These are phyloP conservation scores for Cyprinodon tularosa DNA, from an alignment of 2,113 vertebrate genomes.

Conservation along the genomic window DNA sequence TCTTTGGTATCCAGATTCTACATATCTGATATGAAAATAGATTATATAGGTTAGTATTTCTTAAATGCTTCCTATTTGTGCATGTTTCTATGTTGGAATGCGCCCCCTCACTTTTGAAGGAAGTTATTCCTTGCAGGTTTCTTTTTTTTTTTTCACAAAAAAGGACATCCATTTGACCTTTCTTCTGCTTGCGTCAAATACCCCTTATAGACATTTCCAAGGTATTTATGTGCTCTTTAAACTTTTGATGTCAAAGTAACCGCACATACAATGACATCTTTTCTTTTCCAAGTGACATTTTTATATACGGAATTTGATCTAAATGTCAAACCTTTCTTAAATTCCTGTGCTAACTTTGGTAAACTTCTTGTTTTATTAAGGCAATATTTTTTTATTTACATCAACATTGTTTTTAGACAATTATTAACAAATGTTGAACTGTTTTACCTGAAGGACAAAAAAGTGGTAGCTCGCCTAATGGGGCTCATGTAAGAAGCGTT, in stretches of 20 bases:
- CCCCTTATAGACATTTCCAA: neutral
- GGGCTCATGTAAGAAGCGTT: no score
- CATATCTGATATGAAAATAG: no score
- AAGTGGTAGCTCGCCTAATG: neutral
- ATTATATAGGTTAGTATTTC: no score
- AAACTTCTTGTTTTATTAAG: neutral
- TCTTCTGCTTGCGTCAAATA: no score
- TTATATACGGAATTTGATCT: no score
- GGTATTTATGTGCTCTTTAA: neutral
- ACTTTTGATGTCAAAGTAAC: neutral
- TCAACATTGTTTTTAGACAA: neutral
- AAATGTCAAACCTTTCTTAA: no score
- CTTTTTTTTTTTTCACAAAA: neutral
- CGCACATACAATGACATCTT: no score
- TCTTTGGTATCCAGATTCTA: no score
- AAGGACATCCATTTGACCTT: neutral
- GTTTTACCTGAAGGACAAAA: neutral
- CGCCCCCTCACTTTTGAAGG: neutral
- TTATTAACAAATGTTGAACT: neutral
- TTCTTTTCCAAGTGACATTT: neutral
- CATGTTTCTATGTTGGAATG: no score
- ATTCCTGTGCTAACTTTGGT: no score
- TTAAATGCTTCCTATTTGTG: no score
- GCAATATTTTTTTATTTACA: neutral
- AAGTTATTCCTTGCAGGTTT: neutral